A percentile compares a stretch with the other conserved stretches of the same genome.
phyloP scores from a whole-genome alignment of 2,888 invertebrate genomes.

The Melolontha melolontha region DNA sequence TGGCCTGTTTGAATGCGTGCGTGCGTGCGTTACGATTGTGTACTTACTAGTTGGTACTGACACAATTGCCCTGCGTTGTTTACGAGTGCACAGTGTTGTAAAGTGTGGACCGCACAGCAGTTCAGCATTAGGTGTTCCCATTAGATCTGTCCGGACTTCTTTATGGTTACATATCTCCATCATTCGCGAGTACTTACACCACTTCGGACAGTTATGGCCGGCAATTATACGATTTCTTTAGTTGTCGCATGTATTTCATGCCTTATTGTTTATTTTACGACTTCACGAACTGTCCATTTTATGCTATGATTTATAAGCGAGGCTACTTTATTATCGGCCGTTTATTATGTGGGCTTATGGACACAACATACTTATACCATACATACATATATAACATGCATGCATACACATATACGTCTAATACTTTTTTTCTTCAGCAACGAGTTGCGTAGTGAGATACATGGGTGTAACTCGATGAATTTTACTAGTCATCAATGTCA shows the following conservation, averaged over 20 bases:
- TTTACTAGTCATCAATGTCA: too few relatives aligned
- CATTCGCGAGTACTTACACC: slow-evolving; percentile 52
- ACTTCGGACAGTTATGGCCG: slow-evolving; percentile 52
- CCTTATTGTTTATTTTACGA: slow-evolving; percentile 50
- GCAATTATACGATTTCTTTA: slow-evolving; percentile 54
- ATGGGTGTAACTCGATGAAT: too few relatives aligned
- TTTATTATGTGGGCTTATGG: too few relatives aligned
- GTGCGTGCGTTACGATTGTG: slow-evolving; percentile 35
- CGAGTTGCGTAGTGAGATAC: too few relatives aligned
- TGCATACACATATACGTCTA: too few relatives aligned
- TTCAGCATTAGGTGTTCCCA: slow-evolving; percentile 52
- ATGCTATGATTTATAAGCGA: slow-evolving; percentile 23
- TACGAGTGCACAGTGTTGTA: slow-evolving; percentile 50
- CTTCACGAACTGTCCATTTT: slow-evolving; percentile 31
- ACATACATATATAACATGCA: too few relatives aligned
- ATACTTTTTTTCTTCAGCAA: too few relatives aligned
- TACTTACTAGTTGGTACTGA: slow-evolving; percentile 36
- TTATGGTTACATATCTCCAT: slow-evolving; percentile 51
- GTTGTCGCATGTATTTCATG: slow-evolving; percentile 49
- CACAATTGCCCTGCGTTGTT: slow-evolving; percentile 46
- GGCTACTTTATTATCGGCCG: too few relatives aligned
- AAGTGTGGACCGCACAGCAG: slow-evolving; percentile 53
- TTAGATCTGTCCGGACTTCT: slow-evolving; percentile 50
- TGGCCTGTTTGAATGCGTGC: slow-evolving; percentile 33
- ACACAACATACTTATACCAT: too few relatives aligned